phyloP scores from a whole-genome alignment of 2,113 vertebrate genomes.

The Pedionomus torquatus region DNA sequence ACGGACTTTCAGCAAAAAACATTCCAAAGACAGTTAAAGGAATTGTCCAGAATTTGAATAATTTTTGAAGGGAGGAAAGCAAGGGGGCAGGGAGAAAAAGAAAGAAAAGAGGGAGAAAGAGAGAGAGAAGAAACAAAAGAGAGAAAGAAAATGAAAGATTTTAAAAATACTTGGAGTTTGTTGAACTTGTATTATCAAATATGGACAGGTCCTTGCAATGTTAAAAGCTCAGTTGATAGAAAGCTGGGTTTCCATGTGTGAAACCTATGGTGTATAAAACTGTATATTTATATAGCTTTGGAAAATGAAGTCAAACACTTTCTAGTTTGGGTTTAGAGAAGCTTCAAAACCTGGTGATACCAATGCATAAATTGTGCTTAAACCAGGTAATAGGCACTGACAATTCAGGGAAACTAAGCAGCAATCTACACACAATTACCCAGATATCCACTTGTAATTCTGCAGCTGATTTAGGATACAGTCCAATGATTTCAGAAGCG shows the following conservation, averaged over 20 bases:
- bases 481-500: background rate
- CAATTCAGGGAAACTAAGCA: background rate
- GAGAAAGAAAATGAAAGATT: too few relatives aligned
- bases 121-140: too few relatives aligned
- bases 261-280: background rate
- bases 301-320: background rate
- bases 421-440: background rate
- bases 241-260: background rate
- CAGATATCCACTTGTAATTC: background rate
- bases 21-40: background rate
- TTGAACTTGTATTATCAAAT: background rate
- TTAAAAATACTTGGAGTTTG: background rate
- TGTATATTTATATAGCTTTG: background rate
- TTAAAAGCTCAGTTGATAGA: background rate
- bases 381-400: background rate
- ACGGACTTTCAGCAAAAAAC: background rate
- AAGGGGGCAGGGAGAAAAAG: too few relatives aligned
- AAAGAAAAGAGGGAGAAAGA: too few relatives aligned
- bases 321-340: background rate
- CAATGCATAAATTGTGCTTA: background rate
- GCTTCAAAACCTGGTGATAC: background rate
- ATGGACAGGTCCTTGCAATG: background rate
- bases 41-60: background rate
- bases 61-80: background rate
- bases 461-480: background rate